A percentile compares a stretch with the other conserved stretches of the same genome.
Conservation (phyloP, 2,888 invertebrate genomes). For the Athetis lepigone region DNA sequence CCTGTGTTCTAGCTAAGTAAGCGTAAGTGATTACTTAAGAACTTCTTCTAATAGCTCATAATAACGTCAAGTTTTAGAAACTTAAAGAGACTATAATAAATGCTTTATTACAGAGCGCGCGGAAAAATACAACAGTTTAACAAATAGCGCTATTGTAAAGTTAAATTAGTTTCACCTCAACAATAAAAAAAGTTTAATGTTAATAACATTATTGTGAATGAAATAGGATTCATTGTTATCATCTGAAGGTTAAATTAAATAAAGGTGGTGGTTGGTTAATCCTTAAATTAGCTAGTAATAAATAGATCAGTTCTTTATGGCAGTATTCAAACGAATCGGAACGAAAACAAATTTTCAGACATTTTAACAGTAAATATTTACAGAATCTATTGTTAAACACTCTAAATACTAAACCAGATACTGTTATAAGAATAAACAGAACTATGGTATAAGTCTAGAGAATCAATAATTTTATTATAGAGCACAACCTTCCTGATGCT, state of each 20-base stretch:
- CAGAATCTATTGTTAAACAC: no score
- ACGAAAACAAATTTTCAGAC: neutral
- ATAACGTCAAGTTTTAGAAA: conserved; percentile 73
- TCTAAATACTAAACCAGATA: no score
- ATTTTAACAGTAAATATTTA: neutral
- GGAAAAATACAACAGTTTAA: conserved; percentile 77
- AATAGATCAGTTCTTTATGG: neutral
- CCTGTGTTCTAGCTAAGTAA: conserved; percentile 32
- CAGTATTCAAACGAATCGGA: neutral
- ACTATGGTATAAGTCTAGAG: no score
- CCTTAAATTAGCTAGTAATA: neutral
- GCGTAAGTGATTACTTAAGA: conserved; percentile 59
- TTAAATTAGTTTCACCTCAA: conserved; percentile 79
- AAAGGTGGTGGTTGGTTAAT: neutral
- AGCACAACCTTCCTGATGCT: no score
- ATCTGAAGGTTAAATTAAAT: conserved; percentile 19
- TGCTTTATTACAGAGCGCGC: conserved; percentile 75
- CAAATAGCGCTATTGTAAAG: conserved; percentile 80
- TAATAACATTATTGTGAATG: conserved; percentile 51
- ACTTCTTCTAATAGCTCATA: conserved; percentile 74
- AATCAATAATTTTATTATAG: no score
- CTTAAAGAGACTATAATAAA: conserved; percentile 74
- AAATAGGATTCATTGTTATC: conserved; percentile 45
- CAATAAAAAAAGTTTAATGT: conserved; percentile 72
- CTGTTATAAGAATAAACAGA: no score